Evolutionary conservation across 2,888 invertebrate genomes (phyloP).

Genomic region (Nomada ruficornis): DNA sequence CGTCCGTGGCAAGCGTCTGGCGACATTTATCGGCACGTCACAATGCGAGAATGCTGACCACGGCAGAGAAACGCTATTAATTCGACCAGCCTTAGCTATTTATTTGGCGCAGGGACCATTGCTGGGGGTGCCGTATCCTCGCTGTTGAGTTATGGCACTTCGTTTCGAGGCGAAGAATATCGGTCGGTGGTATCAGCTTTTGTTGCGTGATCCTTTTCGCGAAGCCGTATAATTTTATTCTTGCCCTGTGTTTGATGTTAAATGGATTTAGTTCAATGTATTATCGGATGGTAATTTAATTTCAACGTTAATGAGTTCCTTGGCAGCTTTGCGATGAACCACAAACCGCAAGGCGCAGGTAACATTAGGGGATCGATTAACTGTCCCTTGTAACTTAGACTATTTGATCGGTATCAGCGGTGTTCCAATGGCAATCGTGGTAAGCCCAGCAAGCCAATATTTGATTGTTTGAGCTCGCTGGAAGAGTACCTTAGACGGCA

Average conservation of each 20-base stretch:
- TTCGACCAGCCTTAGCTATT: not conserved
- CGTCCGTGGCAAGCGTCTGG: not conserved
- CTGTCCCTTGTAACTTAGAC: slow-evolving; percentile 46
- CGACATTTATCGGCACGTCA: slow-evolving; percentile 14
- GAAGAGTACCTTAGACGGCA: slow-evolving; percentile 47
- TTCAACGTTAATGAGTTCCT: slow-evolving; percentile 10
- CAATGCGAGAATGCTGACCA: not conserved
- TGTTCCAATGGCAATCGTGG: slow-evolving; percentile 49
- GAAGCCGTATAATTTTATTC: not conserved
- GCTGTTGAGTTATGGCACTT: not conserved
- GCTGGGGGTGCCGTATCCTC: not conserved
- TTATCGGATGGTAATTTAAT: slow-evolving; percentile 6
- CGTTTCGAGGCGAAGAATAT: not conserved
- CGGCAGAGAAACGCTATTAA: not conserved
- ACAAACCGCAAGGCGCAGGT: slow-evolving; percentile 8
- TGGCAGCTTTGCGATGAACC: slow-evolving; percentile 2
- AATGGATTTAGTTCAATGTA: not conserved
- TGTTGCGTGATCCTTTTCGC: not conserved
- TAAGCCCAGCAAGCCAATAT: slow-evolving; percentile 42
- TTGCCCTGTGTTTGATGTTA: not conserved
- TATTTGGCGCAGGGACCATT: not conserved
- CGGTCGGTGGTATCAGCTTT: not conserved
- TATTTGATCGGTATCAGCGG: slow-evolving; percentile 56
- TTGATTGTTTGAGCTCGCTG: slow-evolving; percentile 50
- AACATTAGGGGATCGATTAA: slow-evolving; percentile 48